Conservation (phyloP, 2,113 vertebrate species). For the Anoura caudifer region DNA sequence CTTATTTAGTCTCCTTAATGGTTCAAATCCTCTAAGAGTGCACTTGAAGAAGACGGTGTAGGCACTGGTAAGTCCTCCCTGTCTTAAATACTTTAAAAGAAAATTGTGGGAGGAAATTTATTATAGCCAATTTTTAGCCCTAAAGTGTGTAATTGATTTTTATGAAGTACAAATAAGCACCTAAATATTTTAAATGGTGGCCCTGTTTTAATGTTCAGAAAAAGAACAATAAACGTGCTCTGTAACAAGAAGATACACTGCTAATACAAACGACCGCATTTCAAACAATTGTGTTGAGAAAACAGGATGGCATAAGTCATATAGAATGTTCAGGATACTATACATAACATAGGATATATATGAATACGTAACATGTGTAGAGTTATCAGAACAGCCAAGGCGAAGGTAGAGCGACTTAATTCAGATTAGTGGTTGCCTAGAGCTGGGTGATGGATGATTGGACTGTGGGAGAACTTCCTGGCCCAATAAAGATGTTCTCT, state of each 20-base stretch:
- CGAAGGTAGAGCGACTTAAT: neutral
- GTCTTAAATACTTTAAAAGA: neutral
- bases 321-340: neutral
- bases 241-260: neutral
- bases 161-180: neutral
- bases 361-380: neutral
- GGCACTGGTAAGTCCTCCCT: neutral
- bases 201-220: neutral
- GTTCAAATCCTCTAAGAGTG: conserved; percentile 8
- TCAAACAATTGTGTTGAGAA: neutral
- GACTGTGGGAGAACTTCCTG: neutral
- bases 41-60: neutral
- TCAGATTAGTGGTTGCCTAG: neutral
- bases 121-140: neutral
- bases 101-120: neutral
- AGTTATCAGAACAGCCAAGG: neutral
- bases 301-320: neutral
- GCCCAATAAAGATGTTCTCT: neutral
- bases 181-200: neutral
- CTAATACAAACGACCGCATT: neutral
- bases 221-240: neutral
- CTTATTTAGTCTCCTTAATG: conserved; percentile 50
- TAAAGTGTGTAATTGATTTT: neutral
- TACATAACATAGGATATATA: neutral
- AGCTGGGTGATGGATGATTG: neutral